A percentile compares a stretch with the other conserved stretches of the same genome.
Evolutionary conservation across 2,888 invertebrate genomes (phyloP).

Genomic region (Nycteola revayana): DNA sequence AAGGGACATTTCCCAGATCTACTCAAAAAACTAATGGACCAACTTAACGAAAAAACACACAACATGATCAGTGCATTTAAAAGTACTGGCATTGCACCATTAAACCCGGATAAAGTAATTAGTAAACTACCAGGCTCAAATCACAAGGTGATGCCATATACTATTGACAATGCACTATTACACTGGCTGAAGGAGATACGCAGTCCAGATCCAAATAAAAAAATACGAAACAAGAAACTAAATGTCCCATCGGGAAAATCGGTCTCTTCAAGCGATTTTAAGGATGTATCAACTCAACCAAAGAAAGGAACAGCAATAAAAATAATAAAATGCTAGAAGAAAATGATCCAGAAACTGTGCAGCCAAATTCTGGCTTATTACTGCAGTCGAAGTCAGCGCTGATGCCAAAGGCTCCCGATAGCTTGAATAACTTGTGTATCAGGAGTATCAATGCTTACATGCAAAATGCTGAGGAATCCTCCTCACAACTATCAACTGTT

Average conservation of each 20-base stretch:
- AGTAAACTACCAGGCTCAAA: constrained; percentile 6
- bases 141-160: background rate
- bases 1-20: constrained; percentile 14
- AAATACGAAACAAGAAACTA: constrained; percentile 5
- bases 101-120: constrained; percentile 14
- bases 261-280: constrained; percentile 1
- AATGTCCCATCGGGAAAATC: constrained; percentile 5
- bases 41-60: constrained; percentile 12
- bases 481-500: background rate
- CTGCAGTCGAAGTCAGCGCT: background rate
- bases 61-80: constrained; percentile 12
- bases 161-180: constrained; percentile 2
- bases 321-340: background rate
- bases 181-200: constrained; percentile 4
- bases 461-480: background rate
- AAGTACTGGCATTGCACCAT: constrained; percentile 13
- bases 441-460: constrained; percentile 1
- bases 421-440: constrained; percentile 1
- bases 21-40: constrained; percentile 11
- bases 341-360: background rate
- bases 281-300: background rate
- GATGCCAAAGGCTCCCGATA: background rate
- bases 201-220: constrained; percentile 1
- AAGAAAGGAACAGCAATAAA: constrained; percentile 1
- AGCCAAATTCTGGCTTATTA: background rate